These are phyloP conservation scores for Progne subis DNA, from an alignment of 2,113 vertebrate species.

Conservation along the genomic window DNA sequence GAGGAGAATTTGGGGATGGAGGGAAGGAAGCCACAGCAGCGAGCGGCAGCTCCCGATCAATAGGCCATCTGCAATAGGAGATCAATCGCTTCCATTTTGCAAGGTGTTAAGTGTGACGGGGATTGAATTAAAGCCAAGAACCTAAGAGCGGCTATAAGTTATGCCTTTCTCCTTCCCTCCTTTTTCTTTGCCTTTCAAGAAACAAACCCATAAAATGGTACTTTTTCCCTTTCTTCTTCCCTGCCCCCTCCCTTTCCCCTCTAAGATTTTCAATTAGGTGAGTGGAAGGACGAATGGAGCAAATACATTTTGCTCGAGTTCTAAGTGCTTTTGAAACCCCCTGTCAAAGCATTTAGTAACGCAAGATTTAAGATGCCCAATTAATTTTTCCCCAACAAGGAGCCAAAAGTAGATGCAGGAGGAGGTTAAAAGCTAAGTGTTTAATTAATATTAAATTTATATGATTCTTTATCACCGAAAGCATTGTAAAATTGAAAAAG, in stretches of 20 bases:
- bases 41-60: neutral
- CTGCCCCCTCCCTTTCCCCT: neutral
- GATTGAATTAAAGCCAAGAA: conserved; percentile 54
- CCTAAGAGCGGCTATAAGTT: conserved; percentile 46
- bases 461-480: conserved; percentile 80
- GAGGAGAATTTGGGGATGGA: neutral
- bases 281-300: conserved; percentile 61
- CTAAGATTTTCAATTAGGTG: conserved; percentile 70
- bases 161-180: neutral
- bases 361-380: conserved; percentile 81
- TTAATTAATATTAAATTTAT: conserved; percentile 89
- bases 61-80: conserved; percentile 37
- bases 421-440: conserved; percentile 84
- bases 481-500: conserved; percentile 83
- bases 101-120: conserved; percentile 45
- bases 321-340: conserved; percentile 76
- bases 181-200: neutral
- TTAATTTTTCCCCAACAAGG: conserved; percentile 79
- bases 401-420: conserved; percentile 80
- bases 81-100: conserved; percentile 60
- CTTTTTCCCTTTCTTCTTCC: conserved; percentile 17
- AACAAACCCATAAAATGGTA: conserved; percentile 58
- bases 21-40: neutral
- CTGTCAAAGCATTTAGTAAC: conserved; percentile 75
- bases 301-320: conserved; percentile 66